Percentiles rank a stretch among this genome's conserved stretches.
Conservation (phyloP, 1,140 invertebrate species). For the Drosophila yakuba region DNA sequence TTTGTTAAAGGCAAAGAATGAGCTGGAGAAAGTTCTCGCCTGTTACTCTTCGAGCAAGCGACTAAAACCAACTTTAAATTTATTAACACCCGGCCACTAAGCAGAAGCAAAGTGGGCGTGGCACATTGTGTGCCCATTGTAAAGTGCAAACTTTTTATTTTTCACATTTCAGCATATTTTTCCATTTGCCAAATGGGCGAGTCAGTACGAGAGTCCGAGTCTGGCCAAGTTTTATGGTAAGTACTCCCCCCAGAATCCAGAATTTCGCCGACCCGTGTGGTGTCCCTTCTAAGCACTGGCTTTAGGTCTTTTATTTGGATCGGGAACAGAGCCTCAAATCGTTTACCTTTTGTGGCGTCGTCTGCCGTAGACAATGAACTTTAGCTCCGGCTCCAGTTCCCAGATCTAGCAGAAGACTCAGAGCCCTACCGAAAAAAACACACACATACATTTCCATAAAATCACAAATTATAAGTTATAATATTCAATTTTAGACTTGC, state of each 20-base stretch:
- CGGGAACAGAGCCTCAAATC: constrained; percentile 48
- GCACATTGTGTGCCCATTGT: constrained; percentile 57
- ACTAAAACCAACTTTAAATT: constrained; percentile 79
- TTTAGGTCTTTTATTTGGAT: constrained; percentile 48
- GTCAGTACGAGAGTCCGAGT: constrained; percentile 20
- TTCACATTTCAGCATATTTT: constrained; percentile 64
- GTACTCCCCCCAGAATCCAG: constrained; percentile 36
- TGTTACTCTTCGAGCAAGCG: constrained; percentile 37
- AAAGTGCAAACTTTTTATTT: constrained; percentile 71
- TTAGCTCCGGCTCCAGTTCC: constrained; percentile 27
- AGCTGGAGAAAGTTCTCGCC: constrained; percentile 36
- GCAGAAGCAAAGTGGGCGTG: constrained; percentile 39
- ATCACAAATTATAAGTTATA: too few relatives aligned
- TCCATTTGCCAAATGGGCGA: constrained; percentile 56
- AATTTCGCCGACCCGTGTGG: constrained; percentile 21
- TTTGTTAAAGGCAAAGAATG: constrained; percentile 7
- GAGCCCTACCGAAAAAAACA: constrained; percentile 6
- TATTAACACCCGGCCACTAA: constrained; percentile 72
- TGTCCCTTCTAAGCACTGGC: constrained; percentile 41
- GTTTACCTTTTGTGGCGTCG: constrained; percentile 70
- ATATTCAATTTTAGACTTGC: too few relatives aligned
- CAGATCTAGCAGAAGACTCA: constrained; percentile 11
- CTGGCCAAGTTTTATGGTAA: constrained; percentile 69
- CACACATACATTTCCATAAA: not conserved
- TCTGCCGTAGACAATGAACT: constrained; percentile 68